Percentiles rank a stretch among this genome's conserved stretches.
Conservation (phyloP, 1,140 invertebrate genomes). For the Heterodera carotae region DNA sequence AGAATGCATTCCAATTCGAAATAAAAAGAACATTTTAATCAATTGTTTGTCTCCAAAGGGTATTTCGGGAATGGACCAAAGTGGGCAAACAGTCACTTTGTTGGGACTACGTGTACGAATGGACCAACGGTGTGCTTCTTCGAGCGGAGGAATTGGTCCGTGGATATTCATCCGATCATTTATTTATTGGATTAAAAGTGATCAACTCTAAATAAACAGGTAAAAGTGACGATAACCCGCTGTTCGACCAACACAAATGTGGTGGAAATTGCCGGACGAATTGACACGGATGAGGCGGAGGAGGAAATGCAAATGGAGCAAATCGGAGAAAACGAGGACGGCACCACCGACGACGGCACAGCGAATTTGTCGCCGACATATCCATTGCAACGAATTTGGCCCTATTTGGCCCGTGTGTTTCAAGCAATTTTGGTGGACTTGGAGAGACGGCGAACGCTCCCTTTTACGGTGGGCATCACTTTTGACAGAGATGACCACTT, state of each 20-base stretch:
- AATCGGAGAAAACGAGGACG: slow-evolving; percentile 18
- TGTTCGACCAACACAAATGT: slow-evolving; percentile 22
- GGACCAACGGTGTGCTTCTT: slow-evolving; percentile 50
- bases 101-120: slow-evolving; percentile 52
- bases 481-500: background rate
- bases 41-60: background rate
- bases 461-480: slow-evolving; percentile 42
- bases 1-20: background rate
- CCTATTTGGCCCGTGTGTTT: slow-evolving; percentile 37
- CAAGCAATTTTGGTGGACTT: slow-evolving; percentile 31
- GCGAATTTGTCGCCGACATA: background rate
- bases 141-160: slow-evolving; percentile 46
- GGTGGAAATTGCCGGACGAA: slow-evolving; percentile 50
- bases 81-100: slow-evolving; percentile 25
- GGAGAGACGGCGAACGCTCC: slow-evolving; percentile 40
- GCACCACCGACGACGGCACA: slow-evolving; percentile 25
- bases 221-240: slow-evolving; percentile 47
- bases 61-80: slow-evolving; percentile 47
- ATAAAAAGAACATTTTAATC: background rate
- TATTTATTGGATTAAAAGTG: background rate
- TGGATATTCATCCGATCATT: background rate
- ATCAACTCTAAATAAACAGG: slow-evolving; percentile 32
- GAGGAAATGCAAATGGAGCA: slow-evolving; percentile 47
- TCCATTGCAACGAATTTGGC: slow-evolving; percentile 50
- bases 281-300: slow-evolving; percentile 48